A percentile compares a stretch with the other conserved stretches of the same genome.
Evolutionary conservation across 2,113 vertebrate species (phyloP).

Genomic region (Carassius gibelio): DNA sequence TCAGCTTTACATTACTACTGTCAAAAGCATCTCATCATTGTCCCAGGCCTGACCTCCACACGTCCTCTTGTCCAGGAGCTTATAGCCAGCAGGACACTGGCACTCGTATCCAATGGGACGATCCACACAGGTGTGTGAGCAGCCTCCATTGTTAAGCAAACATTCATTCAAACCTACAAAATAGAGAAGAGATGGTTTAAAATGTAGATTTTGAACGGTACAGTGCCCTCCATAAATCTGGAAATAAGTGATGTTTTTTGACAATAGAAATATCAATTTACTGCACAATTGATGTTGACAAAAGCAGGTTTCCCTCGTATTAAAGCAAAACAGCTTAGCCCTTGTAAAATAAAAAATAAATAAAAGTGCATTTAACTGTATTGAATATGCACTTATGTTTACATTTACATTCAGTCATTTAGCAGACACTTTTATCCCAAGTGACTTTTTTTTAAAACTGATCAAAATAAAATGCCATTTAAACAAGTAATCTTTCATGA

Average conservation of each 20-base stretch:
- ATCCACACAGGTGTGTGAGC: conserved; percentile 94
- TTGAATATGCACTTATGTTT: neutral
- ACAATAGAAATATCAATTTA: neutral
- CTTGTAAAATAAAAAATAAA: neutral
- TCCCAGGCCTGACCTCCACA: conserved; percentile 85
- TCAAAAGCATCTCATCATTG: neutral
- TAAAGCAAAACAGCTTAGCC: too few species aligned
- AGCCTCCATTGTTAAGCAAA: conserved; percentile 91
- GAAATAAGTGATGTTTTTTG: too few species aligned
- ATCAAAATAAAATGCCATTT: neutral
- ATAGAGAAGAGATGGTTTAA: conserved; percentile 37
- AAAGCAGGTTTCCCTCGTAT: neutral
- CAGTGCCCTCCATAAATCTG: neutral
- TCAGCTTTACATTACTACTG: neutral
- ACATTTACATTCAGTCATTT: too few species aligned
- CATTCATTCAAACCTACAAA: conserved; percentile 80
- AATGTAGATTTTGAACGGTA: neutral
- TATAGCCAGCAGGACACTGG: conserved; percentile 90
- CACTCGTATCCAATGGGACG: conserved; percentile 92
- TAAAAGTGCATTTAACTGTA: neutral
- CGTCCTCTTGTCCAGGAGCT: conserved; percentile 94
- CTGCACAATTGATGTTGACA: neutral
- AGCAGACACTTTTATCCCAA: too few species aligned
- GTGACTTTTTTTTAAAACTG: neutral
- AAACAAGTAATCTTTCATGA: neutral